Base-by-base conservation (phyloP, 2,797 vertebrate species). In the Pterois miles region DNA sequence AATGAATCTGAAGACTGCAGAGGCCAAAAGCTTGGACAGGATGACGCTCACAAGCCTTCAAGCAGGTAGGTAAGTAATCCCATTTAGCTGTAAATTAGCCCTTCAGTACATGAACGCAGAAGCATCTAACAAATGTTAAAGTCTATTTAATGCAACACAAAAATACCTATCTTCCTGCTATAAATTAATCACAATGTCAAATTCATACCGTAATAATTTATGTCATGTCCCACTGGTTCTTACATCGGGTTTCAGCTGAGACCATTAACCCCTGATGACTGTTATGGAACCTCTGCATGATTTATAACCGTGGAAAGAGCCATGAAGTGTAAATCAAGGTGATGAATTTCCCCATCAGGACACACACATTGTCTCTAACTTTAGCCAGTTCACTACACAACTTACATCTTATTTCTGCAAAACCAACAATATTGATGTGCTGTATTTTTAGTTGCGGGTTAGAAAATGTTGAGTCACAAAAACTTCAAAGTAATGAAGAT, bases 401-500 rank as follows among this genome's bases (percentile, higher is more conserved):
- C 14, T 33, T 29, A 46, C 8, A n/a, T 5, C n/a, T 66, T 64
- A 58, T 23, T 65, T 16, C 46, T 59, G 40, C 64, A 34, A 68
- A 70, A 65, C 59, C 27, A 54, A 22, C 40, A 52, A 33, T 29
- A 46, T 12, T 40, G 38, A 72, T 18, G 43, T 23, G 52, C 12
- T 71, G 27, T 38, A 40, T 60, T 50, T 62, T 60, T 56, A 54
- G 38, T 11, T 57, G 52, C 25, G 20, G 20, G 5, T 54, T 62
- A 40, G 38, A 67, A 70, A 56, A 67, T 56, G 57, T 57, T 63
- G 56, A 70, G 29, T 70, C 69, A 71, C 33, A 78, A 25, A 65
- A 43, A 59, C 54, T 54, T 29, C 22, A 71, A 75, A 60, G 66
- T 46, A 73, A 48, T 80, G 22, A 78, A 56, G 22, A 60, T 66